phyloP scores from a whole-genome alignment of 2,888 invertebrate species.

The Cantharis rustica region DNA sequence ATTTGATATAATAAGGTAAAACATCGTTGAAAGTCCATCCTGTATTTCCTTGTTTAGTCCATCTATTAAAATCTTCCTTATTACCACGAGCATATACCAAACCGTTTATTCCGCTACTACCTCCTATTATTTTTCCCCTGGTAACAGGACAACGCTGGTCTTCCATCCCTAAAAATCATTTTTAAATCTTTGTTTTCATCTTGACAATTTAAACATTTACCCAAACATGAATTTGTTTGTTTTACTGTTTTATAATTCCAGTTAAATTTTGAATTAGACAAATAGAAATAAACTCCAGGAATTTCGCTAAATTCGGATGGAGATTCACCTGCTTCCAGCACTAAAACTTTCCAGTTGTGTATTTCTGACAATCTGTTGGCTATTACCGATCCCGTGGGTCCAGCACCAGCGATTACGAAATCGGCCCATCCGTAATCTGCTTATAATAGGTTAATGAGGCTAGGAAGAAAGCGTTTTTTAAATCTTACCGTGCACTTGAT shows the following conservation, averaged over 20 bases:
- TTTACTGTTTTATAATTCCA: slow-evolving; percentile 3
- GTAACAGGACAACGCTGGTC: slow-evolving; percentile 52
- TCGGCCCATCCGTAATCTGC: slow-evolving; percentile 53
- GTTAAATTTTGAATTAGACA: slow-evolving; percentile 57
- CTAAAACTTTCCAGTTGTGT: slow-evolving; percentile 71
- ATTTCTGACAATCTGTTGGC: slow-evolving; percentile 76
- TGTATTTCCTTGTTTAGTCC: slow-evolving; percentile 68
- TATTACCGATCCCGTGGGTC: slow-evolving; percentile 78
- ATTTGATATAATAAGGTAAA: slow-evolving; percentile 59
- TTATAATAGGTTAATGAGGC: background rate
- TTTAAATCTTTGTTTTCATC: background rate
- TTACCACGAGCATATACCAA: slow-evolving; percentile 65
- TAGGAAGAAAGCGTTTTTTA: too few relatives aligned
- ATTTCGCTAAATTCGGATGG: slow-evolving; percentile 81
- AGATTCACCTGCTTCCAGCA: slow-evolving; percentile 79
- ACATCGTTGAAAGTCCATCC: slow-evolving; percentile 68
- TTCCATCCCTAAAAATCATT: slow-evolving; percentile 3
- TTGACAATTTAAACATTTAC: background rate
- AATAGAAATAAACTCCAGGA: slow-evolving; percentile 74
- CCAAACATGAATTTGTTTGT: slow-evolving; percentile 1
- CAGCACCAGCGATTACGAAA: slow-evolving; percentile 77
- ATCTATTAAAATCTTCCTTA: slow-evolving; percentile 71
- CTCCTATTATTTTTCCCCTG: slow-evolving; percentile 63
- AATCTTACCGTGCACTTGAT: background rate
- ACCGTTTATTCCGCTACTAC: slow-evolving; percentile 48